These are phyloP conservation scores for Drosophila dunni DNA, from an alignment of 1,140 invertebrate genomes.

Conservation along the genomic window DNA sequence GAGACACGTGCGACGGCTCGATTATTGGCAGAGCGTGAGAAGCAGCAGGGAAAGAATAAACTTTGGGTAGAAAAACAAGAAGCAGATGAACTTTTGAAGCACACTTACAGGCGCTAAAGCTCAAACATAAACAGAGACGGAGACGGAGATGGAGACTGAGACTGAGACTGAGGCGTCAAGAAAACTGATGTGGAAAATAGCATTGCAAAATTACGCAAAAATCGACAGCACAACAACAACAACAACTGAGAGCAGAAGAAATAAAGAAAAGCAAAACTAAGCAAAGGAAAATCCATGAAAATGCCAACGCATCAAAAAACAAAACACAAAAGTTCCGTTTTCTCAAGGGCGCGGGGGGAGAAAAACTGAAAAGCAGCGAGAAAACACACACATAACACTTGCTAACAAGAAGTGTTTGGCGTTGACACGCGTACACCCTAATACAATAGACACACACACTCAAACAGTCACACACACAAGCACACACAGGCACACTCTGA, in stretches of 20 bases:
- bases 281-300: constrained; percentile 31
- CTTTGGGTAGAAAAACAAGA: background rate
- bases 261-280: constrained; percentile 4
- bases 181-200: constrained; percentile 29
- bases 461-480: too few relatives aligned
- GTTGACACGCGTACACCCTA: constrained; percentile 42
- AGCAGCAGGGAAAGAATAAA: background rate
- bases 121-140: constrained; percentile 47
- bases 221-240: constrained; percentile 15
- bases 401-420: constrained; percentile 66
- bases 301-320: constrained; percentile 55
- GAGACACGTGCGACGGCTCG: constrained; percentile 41
- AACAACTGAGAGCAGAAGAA: constrained; percentile 7
- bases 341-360: background rate
- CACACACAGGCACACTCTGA: constrained; percentile 14
- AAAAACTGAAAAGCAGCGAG: constrained; percentile 51
- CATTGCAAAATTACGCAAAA: constrained; percentile 51
- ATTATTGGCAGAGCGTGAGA: constrained; percentile 19
- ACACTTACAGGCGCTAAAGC: constrained; percentile 40
- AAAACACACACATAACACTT: constrained; percentile 59
- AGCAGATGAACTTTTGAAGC: constrained; percentile 28
- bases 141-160: background rate
- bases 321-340: constrained; percentile 34
- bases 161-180: background rate
- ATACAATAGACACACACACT: constrained; percentile 5